Base-by-base conservation (phyloP, 2,797 vertebrate genomes). In the Pseudomugil tenellus region DNA sequence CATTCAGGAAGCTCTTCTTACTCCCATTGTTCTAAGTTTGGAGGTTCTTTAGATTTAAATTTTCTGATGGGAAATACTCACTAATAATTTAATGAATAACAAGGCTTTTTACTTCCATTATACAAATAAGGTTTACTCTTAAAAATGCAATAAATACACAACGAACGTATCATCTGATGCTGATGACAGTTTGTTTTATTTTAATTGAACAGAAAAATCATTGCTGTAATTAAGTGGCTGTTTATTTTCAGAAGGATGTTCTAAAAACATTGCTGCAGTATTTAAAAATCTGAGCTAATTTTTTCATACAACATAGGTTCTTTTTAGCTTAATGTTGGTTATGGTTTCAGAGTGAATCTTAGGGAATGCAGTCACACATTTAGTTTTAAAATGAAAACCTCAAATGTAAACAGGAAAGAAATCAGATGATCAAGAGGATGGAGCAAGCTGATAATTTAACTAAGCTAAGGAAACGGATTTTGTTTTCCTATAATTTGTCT, bases 1-100 rank as follows among this genome's bases (percentile, higher is more conserved):
- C 37, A 17, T 56, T 63, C 39, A 55, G 23, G 41, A 58, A 58
- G 32, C 19, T 70, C 43, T 57, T 8, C 43, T 76, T 19, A 34
- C 10, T 54, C 17, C 35, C 13, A 34, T 10, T 17, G 3, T 19
- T 51, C 10, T 26, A 7, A 6, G 17, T 64, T 8, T 37, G 16
- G 41, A 62, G 6, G 39, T 8, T n/a, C 11, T 29, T 2, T 14
- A 10, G 17, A 37, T 49, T 32, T 32, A 17, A 13, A 58, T 8
- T 52, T 72, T 35, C 21, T 48, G 3, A 67, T 25, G 35, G 37
- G 7, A 6, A 59, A 35, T 11, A 21, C 39, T 35, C 25, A 39
- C 49, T 52, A 6, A 8, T n/a, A 1, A 37, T 37, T 49, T 23
- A 4, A 63, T 28, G 16, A 16, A 51, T 23, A 6, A 5, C 26